Evolutionary conservation across 2,113 vertebrate species (phyloP).

Genomic region (Electrona antarctica): DNA sequence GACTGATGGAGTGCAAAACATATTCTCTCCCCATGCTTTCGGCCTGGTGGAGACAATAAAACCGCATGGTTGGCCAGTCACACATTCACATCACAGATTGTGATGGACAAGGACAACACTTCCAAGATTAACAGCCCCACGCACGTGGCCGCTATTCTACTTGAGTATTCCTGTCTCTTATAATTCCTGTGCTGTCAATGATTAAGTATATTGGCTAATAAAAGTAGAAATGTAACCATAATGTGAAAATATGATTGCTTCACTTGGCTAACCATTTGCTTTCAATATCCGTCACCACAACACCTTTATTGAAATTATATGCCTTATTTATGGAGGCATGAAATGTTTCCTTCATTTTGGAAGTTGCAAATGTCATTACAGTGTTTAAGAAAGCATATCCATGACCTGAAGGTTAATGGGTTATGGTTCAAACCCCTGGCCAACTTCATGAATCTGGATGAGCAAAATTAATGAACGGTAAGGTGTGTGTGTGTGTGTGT

Average conservation of each 20-base stretch:
- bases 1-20: too few relatives aligned
- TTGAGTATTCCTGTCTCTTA: neutral
- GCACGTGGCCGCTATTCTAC: neutral
- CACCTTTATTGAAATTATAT: too few relatives aligned
- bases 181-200: neutral
- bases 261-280: slow-evolving; percentile 5
- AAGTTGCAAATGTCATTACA: too few relatives aligned
- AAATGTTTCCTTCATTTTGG: too few relatives aligned
- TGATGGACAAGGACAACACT: neutral
- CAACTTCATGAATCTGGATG: too few relatives aligned
- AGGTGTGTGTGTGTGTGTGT: neutral
- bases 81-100: neutral
- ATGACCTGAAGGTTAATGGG: too few relatives aligned
- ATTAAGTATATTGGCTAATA: neutral
- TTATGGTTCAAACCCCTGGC: too few relatives aligned
- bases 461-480: too few relatives aligned
- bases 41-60: neutral
- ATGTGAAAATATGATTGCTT: neutral
- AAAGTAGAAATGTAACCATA: neutral
- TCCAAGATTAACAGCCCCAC: neutral
- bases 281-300: too few relatives aligned
- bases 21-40: too few relatives aligned
- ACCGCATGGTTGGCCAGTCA: neutral
- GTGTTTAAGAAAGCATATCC: too few relatives aligned
- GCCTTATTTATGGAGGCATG: too few relatives aligned